Conservation (phyloP, 2,888 invertebrate species). For the Erebia ligea region DNA sequence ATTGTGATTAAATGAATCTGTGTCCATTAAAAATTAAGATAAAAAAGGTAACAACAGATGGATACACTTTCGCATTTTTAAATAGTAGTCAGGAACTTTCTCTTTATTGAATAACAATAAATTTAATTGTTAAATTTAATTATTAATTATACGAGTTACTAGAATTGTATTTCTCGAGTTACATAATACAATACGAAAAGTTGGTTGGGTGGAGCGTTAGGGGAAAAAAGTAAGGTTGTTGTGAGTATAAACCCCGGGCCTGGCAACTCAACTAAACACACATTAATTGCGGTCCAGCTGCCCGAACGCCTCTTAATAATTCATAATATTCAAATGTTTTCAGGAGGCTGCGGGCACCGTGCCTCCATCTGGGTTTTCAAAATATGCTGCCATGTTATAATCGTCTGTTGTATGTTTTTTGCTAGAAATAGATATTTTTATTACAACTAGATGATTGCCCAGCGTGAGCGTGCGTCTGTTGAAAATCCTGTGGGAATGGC, state of each 20-base stretch:
- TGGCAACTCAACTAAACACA: slow-evolving; percentile 29
- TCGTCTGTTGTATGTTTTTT: neutral
- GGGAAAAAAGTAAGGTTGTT: slow-evolving; percentile 22
- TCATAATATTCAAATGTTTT: slow-evolving; percentile 29
- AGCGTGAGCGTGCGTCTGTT: too few species aligned
- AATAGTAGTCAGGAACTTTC: too few species aligned
- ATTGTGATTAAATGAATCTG: too few species aligned
- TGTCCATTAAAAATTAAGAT: too few species aligned
- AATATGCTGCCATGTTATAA: slow-evolving; percentile 4
- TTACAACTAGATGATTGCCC: too few species aligned
- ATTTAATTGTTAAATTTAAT: too few species aligned
- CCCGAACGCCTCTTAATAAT: slow-evolving; percentile 31
- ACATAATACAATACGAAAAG: neutral
- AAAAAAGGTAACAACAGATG: neutral
- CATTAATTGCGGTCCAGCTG: slow-evolving; percentile 30
- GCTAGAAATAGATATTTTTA: neutral
- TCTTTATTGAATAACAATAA: neutral
- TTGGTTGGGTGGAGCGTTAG: neutral
- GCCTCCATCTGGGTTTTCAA: slow-evolving; percentile 16
- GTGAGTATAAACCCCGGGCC: slow-evolving; percentile 21
- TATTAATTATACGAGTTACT: neutral
- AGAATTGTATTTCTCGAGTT: neutral
- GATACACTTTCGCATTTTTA: neutral
- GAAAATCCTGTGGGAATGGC: too few species aligned
- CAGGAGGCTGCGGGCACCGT: slow-evolving; percentile 23